A percentile compares a stretch with the other conserved stretches of the same genome.
phyloP scores from a whole-genome alignment of 2,797 vertebrate genomes.

The Rhynchotus rufescens region DNA sequence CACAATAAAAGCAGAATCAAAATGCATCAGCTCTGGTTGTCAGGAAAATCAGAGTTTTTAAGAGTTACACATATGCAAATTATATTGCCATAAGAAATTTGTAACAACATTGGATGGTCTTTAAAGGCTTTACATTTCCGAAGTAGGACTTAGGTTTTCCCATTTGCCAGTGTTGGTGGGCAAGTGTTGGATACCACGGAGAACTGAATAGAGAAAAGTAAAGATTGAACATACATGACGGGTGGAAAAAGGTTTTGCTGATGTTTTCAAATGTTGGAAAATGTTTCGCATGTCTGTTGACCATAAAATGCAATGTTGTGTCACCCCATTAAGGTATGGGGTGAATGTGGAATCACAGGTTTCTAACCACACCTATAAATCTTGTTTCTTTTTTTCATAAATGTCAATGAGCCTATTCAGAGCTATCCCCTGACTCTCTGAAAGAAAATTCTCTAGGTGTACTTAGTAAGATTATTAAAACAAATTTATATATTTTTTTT shows the following conservation, averaged over 20 bases:
- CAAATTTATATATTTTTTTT: neutral
- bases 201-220: neutral
- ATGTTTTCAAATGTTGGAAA: neutral
- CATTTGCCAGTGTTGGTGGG: neutral
- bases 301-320: neutral
- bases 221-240: neutral
- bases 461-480: neutral
- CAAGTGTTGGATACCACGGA: neutral
- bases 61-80: constrained; percentile 42
- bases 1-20: constrained; percentile 56
- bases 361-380: neutral
- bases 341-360: neutral
- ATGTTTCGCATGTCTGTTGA: neutral
- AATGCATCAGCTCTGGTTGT: constrained; percentile 39
- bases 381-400: neutral
- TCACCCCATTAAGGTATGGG: neutral
- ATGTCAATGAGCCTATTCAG: neutral
- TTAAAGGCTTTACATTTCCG: constrained; percentile 43
- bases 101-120: constrained; percentile 45
- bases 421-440: neutral
- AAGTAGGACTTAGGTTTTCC: neutral
- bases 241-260: neutral
- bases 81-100: constrained; percentile 44
- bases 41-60: constrained; percentile 58
- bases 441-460: neutral